phyloP scores from a whole-genome alignment of 2,113 vertebrate species.

The Meleagris gallopavo region DNA sequence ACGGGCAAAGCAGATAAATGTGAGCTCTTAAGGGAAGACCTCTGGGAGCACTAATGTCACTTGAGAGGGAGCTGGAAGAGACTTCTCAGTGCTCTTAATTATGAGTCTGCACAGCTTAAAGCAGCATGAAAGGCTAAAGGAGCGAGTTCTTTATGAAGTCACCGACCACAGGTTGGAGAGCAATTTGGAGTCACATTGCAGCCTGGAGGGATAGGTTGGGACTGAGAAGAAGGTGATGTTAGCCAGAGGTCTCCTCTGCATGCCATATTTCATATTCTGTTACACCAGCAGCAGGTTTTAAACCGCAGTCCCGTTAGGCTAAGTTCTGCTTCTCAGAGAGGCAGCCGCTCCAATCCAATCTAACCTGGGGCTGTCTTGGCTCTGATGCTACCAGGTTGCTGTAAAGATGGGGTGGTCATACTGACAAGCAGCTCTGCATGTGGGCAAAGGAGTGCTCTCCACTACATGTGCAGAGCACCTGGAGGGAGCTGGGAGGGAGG shows the following conservation, averaged over 20 bases:
- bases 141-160: neutral
- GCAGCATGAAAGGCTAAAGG: neutral
- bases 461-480: conserved; percentile 24
- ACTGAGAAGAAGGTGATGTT: neutral
- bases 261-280: neutral
- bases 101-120: neutral
- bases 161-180: rapidly evolving
- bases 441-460: conserved; percentile 49
- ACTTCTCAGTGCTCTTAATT: conserved; percentile 18
- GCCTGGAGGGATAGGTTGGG: neutral
- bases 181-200: neutral
- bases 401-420: conserved; percentile 43
- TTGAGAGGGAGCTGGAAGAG: conserved; percentile 3
- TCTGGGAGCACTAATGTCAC: neutral
- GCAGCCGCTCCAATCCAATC: neutral
- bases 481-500: too few species aligned
- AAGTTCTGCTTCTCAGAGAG: neutral
- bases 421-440: conserved; percentile 50
- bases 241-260: neutral
- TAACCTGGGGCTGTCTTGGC: conserved; percentile 30
- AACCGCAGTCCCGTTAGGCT: neutral
- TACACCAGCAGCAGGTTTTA: neutral
- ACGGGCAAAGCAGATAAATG: conserved; percentile 27
- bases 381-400: conserved; percentile 18
- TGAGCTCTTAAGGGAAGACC: neutral